Evolutionary conservation across 2,888 invertebrate genomes (phyloP).

Genomic region (Oscheius myriophilus): DNA sequence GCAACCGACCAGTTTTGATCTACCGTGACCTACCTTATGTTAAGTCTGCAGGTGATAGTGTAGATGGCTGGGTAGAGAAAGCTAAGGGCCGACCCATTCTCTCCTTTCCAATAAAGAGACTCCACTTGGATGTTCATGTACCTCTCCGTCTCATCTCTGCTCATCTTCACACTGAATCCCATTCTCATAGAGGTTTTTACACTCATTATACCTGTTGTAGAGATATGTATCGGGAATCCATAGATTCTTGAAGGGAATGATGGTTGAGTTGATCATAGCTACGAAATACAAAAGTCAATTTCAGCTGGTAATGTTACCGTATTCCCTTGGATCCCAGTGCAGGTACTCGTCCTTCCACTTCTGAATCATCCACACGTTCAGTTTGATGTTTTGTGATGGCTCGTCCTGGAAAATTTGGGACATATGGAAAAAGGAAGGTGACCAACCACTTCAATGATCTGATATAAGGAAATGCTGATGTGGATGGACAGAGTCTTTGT

Average conservation of each 20-base stretch:
- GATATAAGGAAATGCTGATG: conserved; percentile 67
- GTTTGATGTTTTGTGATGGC: conserved; percentile 73
- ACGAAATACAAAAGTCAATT: too few species aligned
- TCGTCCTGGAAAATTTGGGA: conserved; percentile 68
- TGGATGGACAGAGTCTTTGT: conserved; percentile 60
- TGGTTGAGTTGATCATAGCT: conserved; percentile 62
- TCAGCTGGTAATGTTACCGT: conserved; percentile 31
- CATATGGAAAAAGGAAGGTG: neutral
- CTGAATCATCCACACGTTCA: conserved; percentile 74
- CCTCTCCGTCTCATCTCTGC: conserved; percentile 67
- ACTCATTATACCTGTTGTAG: conserved; percentile 54
- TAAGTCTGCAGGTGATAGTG: conserved; percentile 65
- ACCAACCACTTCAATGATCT: conserved; percentile 60
- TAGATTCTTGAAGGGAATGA: conserved; percentile 62
- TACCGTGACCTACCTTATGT: conserved; percentile 43
- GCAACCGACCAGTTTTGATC: neutral
- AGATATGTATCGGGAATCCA: conserved; percentile 70
- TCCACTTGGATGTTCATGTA: conserved; percentile 67
- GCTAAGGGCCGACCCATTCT: conserved; percentile 61
- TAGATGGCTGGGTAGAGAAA: conserved; percentile 69
- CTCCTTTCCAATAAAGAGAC: conserved; percentile 49
- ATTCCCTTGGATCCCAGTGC: conserved; percentile 60
- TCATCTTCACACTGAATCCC: conserved; percentile 64
- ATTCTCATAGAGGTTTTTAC: neutral
- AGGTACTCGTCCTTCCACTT: conserved; percentile 68